Base-by-base conservation (phyloP, 2,797 vertebrate species). In the Pseudochromis fuscus region DNA sequence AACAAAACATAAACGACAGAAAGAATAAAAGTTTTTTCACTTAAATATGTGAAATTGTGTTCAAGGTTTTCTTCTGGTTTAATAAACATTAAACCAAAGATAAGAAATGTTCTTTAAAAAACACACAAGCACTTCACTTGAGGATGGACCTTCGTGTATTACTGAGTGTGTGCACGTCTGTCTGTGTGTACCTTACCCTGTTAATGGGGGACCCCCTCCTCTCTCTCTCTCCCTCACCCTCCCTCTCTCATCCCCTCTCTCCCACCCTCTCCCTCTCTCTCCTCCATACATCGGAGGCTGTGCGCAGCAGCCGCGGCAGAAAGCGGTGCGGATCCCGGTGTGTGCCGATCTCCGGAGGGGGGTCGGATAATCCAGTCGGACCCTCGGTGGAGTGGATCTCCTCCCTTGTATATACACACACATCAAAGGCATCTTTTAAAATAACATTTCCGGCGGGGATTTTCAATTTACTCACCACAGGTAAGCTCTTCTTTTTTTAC, bases 231-330 rank as follows among this genome's bases (percentile, higher is more conserved):
- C 45, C 21, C 63, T 7, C 53, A 27, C 35, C 13, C 70, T 23
- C 58, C 19, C 28, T 4, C 31, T 21, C 53, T 18, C 24, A 24
- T 35, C 19, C 49, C 11, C 38, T 44, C 57, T 19, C 62, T 33
- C 38, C 2, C 42, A 2, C 27, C 30, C 46, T 9, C 44, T 25
- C 63, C 21, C 55, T 18, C 48, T 12, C 67, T n/a, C 62, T 25
- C 76, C 59, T 83, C 81, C 78, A 61, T 81, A 89, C 89, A 86
- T 81, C 76, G 64, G 63, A 83, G 85, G 70, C 79, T 84, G 84
- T 65, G 89, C 51, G 89, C 85, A 85, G 89, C 81, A 65, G 86
- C 88, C 59, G 84, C 85, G 75, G 76, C 87, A 89, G 64, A 87
- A 27, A 66, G 79, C 81, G 67, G 77, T 62, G 70, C 76, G 74